Evolutionary conservation across 2,888 invertebrate genomes (phyloP).

Genomic region (Zaprionus bogoriensis): DNA sequence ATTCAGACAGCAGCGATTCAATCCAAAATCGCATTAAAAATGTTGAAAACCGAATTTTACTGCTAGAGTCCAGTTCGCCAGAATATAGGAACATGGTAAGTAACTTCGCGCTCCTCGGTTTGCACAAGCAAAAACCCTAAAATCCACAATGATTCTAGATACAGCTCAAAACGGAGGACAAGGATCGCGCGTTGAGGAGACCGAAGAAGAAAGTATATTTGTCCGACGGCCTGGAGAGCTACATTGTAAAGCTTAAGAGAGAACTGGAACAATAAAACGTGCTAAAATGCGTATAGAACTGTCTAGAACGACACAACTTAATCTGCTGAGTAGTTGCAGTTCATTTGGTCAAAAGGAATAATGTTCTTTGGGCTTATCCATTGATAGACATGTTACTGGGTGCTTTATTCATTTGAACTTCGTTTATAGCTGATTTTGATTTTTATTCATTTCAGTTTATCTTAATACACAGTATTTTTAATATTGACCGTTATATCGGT

Average conservation of each 20-base stretch:
- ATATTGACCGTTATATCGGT: constrained; percentile 7
- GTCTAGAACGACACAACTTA: too few species aligned
- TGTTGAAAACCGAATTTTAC: constrained; percentile 89
- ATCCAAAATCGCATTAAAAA: constrained; percentile 88
- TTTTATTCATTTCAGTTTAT: constrained; percentile 22
- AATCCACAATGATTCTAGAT: constrained; percentile 16
- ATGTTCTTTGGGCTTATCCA: neutral
- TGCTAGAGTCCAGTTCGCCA: constrained; percentile 90
- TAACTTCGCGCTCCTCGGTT: neutral
- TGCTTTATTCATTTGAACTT: neutral
- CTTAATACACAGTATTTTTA: constrained; percentile 16
- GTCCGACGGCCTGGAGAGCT: constrained; percentile 20
- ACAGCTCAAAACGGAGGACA: constrained; percentile 12
- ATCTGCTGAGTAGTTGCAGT: too few species aligned
- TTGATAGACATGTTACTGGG: neutral
- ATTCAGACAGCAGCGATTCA: constrained; percentile 83
- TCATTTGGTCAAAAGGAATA: too few species aligned
- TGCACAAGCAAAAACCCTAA: too few species aligned
- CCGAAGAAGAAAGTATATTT: constrained; percentile 21
- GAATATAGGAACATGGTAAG: constrained; percentile 89
- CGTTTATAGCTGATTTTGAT: constrained; percentile 12
- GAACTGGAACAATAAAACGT: constrained; percentile 8
- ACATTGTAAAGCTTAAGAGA: constrained; percentile 32
- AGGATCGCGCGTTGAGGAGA: neutral
- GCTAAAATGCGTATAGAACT: too few species aligned